A percentile compares a stretch with the other conserved stretches of the same genome.
These are phyloP conservation scores for Corythoichthys haematopterus DNA, from an alignment of 2,113 vertebrate species.

Conservation along the genomic window DNA sequence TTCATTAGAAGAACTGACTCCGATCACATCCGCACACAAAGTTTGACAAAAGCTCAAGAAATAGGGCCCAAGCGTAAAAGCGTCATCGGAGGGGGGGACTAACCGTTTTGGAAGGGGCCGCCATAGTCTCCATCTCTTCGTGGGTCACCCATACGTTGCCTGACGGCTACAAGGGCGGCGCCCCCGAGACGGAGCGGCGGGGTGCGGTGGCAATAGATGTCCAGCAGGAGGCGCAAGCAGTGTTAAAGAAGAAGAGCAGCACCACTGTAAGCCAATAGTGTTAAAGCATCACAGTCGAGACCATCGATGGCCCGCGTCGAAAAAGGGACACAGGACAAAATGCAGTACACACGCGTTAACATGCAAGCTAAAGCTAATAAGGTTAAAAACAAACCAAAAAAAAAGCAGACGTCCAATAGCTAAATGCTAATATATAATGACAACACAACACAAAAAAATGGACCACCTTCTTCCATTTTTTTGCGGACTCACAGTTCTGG, in stretches of 20 bases:
- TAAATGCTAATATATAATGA: not conserved
- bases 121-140: conserved; percentile 97
- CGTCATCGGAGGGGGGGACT: conserved; percentile 61
- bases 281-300: conserved; percentile 84
- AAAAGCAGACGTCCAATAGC: not conserved
- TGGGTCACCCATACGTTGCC: conserved; percentile 99
- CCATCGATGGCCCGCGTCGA: conserved; percentile 61
- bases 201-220: conserved; percentile 60
- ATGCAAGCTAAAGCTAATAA: not conserved
- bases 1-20: not conserved
- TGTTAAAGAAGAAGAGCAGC: conserved; percentile 98
- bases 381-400: too few species aligned
- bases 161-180: conserved; percentile 81
- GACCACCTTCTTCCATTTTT: not conserved
- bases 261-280: conserved; percentile 93
- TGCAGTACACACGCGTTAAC: conserved; percentile 25
- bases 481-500: conserved; percentile 88
- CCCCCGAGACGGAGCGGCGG: conserved; percentile 69
- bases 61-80: not conserved
- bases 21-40: not conserved
- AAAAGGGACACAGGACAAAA: conserved; percentile 39
- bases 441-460: not conserved
- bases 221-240: conserved; percentile 86
- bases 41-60: not conserved
- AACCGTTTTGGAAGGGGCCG: conserved; percentile 95